These are phyloP conservation scores for Oryzias woworae DNA, from an alignment of 2,113 vertebrate genomes.

Conservation along the genomic window DNA sequence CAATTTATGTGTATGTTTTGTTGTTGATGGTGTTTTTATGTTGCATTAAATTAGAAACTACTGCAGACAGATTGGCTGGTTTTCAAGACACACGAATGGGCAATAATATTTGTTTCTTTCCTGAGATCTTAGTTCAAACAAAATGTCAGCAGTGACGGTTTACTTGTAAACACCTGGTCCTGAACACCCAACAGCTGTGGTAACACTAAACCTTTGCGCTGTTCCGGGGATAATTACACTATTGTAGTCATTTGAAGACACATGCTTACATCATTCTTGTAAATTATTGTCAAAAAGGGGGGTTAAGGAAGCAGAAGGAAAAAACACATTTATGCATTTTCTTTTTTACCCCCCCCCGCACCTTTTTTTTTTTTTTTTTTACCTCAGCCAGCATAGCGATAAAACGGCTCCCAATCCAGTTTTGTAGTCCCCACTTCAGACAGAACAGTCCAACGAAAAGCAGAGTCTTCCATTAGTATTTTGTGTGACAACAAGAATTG, in stretches of 20 bases:
- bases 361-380: constrained; percentile 30
- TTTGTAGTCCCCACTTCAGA: constrained; percentile 29
- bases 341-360: background rate
- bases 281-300: background rate
- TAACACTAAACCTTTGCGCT: constrained; percentile 38
- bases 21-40: no score
- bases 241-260: constrained; percentile 13
- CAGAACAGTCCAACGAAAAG: constrained; percentile 36
- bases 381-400: constrained; percentile 70
- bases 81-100: constrained; percentile 67
- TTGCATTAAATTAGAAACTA: constrained; percentile 41
- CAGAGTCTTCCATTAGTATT: constrained; percentile 45
- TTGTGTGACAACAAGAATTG: constrained; percentile 23
- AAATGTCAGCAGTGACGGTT: constrained; percentile 59
- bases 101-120: constrained; percentile 74
- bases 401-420: constrained; percentile 40
- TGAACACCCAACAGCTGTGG: constrained; percentile 55
- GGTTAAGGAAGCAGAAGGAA: background rate
- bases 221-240: constrained; percentile 14
- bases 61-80: constrained; percentile 51
- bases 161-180: constrained; percentile 68
- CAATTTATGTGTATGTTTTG: constrained; percentile 58
- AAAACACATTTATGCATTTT: constrained; percentile 14
- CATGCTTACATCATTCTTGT: background rate
- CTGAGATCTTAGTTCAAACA: constrained; percentile 67